Evolutionary conservation across 2,888 invertebrate genomes (phyloP), one percentile per base, ranked within the genome.

Genomic region (Dione juno): DNA sequence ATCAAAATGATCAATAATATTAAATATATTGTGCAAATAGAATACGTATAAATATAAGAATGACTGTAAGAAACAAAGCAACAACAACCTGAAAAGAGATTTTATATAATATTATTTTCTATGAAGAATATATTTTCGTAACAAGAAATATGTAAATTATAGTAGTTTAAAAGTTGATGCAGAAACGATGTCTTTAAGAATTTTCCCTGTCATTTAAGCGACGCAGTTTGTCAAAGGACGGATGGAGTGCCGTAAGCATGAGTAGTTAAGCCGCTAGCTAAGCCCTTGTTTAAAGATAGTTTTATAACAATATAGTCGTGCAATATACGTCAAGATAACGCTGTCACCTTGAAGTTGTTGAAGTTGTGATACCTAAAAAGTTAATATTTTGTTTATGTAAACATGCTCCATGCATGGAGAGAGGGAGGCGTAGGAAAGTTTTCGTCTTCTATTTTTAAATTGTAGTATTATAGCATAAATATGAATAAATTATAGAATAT

Each of bases 221-320:
- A 54, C 35, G 28, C 54, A 41, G 11, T 54, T 43, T 28, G 66
- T 66, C 66, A 66, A 66, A 54, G 54, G 54, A 66, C 13, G 53
- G 21, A 41, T 19, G 40, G 19, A 54, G 54, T 10, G 66, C n/a
- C 19, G 43, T 28, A 10, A 66, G 53, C 53, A 21, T 28, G 53
- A 54, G 16, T 14, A 16, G 53, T 35, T 45, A n/a, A 61, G 45
- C 28, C 35, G 61, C 16, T 16, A 35, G 21, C 16, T 16, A 35
- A n/a, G 14, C 14, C 59, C 43, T 43, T 61, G 45, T n/a, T 45
- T 61, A n/a, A 28, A 45, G 45, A 61, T 45, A 61, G 45, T 45
- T 45, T 61, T 45, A 45, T 10, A 21, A 43, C 43, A 43, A 43
- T 40, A 16, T 6, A 19, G 5, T 40, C 16, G 35, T 16, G 54